These are phyloP conservation scores for Morpho achilles DNA, from an alignment of 2,888 invertebrate genomes.

Conservation along the genomic window DNA sequence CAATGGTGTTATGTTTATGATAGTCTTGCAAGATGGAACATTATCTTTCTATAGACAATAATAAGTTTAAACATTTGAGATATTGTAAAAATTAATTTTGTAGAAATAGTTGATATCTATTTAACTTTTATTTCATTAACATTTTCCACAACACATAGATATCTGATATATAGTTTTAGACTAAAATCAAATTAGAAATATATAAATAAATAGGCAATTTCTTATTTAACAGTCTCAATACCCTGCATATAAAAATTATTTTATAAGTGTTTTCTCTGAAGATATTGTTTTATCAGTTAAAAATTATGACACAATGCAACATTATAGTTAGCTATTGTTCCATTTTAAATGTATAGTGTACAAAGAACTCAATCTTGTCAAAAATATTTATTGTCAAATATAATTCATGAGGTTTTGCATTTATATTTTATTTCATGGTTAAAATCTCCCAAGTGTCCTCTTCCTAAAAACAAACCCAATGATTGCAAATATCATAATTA, in stretches of 20 bases:
- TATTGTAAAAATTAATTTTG: too few relatives aligned
- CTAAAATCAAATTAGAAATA: too few relatives aligned
- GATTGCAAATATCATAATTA: constrained; percentile 39
- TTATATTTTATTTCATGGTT: constrained; percentile 32
- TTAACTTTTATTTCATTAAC: too few relatives aligned
- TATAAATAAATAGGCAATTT: too few relatives aligned
- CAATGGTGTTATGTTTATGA: constrained; percentile 11
- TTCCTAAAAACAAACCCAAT: constrained; percentile 33
- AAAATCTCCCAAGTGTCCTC: constrained; percentile 38
- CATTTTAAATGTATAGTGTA: constrained; percentile 58
- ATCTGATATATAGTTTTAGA: too few relatives aligned
- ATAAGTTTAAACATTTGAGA: neutral
- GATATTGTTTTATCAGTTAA: neutral
- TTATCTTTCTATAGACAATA: constrained; percentile 5
- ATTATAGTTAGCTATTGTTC: constrained; percentile 25
- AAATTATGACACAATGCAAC: neutral
- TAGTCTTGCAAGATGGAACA: constrained; percentile 20
- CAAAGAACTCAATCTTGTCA: constrained; percentile 76
- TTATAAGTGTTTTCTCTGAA: neutral
- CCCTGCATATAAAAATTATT: neutral
- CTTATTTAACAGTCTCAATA: too few relatives aligned
- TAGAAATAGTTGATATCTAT: too few relatives aligned
- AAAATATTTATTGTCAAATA: constrained; percentile 76
- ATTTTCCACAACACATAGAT: too few relatives aligned
- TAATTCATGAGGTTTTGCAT: constrained; percentile 55